These are phyloP conservation scores for Lordiphosa collinella DNA, from an alignment of 1,140 invertebrate genomes.

Conservation along the genomic window DNA sequence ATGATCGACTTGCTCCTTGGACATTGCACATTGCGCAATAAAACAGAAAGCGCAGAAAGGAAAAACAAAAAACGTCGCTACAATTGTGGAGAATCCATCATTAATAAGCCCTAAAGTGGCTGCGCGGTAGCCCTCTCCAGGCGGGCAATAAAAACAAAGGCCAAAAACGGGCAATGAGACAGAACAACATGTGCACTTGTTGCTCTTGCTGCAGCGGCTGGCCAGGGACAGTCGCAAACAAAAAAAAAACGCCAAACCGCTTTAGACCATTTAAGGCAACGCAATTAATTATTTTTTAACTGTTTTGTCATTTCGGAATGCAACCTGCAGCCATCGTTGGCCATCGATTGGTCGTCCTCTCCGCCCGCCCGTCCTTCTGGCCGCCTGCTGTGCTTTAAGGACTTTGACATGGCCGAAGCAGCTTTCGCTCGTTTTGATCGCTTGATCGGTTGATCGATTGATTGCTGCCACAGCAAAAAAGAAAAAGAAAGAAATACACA, in stretches of 20 bases:
- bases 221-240: conserved; percentile 28
- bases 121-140: conserved; percentile 47
- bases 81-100: conserved; percentile 77
- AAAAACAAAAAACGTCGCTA: conserved; percentile 23
- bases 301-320: conserved; percentile 79
- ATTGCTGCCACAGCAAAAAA: conserved; percentile 60
- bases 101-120: conserved; percentile 77
- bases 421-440: conserved; percentile 75
- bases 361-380: conserved; percentile 6
- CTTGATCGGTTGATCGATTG: conserved; percentile 78
- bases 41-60: conserved; percentile 40
- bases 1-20: conserved; percentile 11
- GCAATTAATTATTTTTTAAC: conserved; percentile 80
- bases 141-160: conserved; percentile 73
- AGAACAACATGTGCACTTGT: conserved; percentile 53
- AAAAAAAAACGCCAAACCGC: conserved; percentile 64
- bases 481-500: conserved; percentile 8
- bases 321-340: conserved; percentile 62
- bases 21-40: conserved; percentile 63
- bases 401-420: conserved; percentile 70
- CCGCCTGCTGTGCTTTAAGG: conserved; percentile 52
- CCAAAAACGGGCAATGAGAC: conserved; percentile 65
- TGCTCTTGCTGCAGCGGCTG: conserved; percentile 31
- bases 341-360: conserved; percentile 56
- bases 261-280: conserved; percentile 78